Percentiles rank a stretch among this genome's conserved stretches.
Conservation (phyloP, 2,797 vertebrate genomes). For the Crypturellus tataupa region DNA sequence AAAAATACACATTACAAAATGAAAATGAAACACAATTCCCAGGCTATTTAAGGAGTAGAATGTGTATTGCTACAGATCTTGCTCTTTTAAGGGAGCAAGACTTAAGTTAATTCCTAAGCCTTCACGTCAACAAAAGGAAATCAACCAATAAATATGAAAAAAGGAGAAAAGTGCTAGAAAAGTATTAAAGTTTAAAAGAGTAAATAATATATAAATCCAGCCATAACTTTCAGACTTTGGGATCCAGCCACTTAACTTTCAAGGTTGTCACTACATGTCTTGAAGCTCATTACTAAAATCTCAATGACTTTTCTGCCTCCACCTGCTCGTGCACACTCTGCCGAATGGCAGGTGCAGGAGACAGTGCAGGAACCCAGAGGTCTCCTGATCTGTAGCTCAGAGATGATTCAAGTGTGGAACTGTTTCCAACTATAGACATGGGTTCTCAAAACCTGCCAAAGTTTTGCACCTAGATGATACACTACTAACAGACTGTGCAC, state of each 20-base stretch:
- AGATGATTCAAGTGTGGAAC: not conserved
- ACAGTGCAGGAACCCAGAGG: not conserved
- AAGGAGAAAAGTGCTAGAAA: not conserved
- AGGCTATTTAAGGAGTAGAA: not conserved
- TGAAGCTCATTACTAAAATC: slow-evolving; percentile 26
- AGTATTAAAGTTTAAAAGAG: not conserved
- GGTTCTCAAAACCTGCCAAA: not conserved
- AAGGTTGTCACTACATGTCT: slow-evolving; percentile 25
- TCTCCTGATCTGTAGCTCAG: not conserved
- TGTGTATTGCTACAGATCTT: not conserved
- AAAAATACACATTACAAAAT: not conserved
- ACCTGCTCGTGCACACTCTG: slow-evolving; percentile 10
- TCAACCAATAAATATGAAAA: not conserved
- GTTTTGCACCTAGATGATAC: not conserved
- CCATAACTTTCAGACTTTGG: not conserved
- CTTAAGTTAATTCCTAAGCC: not conserved
- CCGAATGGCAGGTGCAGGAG: not conserved
- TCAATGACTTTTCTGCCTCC: not conserved
- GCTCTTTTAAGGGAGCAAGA: not conserved
- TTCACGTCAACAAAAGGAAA: not conserved
- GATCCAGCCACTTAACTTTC: not conserved
- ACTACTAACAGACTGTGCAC: not conserved
- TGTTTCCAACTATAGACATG: not conserved
- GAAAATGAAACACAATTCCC: not conserved
- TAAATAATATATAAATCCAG: not conserved